These are phyloP conservation scores for Sandelia bainsii DNA, from an alignment of 2,797 vertebrate genomes.

Conservation along the genomic window DNA sequence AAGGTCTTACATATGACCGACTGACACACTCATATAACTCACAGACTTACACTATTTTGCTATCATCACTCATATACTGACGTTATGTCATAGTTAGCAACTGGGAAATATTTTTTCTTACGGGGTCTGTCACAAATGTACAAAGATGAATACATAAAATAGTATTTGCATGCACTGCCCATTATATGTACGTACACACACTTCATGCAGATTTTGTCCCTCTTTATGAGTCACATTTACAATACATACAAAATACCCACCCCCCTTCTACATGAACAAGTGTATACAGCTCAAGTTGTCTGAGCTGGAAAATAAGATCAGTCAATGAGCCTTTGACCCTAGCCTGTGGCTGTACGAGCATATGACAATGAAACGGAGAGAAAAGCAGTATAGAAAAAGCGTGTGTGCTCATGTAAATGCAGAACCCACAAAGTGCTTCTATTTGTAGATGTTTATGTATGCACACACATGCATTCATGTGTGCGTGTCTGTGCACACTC, in stretches of 20 bases:
- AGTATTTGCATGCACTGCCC: neutral
- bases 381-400: conserved; percentile 36
- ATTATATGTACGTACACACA: neutral
- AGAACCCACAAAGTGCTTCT: conserved; percentile 45
- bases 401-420: conserved; percentile 46
- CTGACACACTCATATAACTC: conserved; percentile 34
- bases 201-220: conserved; percentile 41
- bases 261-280: conserved; percentile 73
- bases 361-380: conserved; percentile 70
- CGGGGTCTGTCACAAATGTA: conserved; percentile 10
- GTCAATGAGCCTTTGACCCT: conserved; percentile 82
- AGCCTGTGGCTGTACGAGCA: conserved; percentile 70
- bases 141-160: neutral
- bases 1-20: conserved; percentile 59
- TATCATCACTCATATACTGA: conserved; percentile 3
- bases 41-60: conserved; percentile 18
- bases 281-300: conserved; percentile 77
- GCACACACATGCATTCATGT: conserved; percentile 57
- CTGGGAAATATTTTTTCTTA: conserved; percentile 21
- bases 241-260: conserved; percentile 63
- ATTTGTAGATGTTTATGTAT: conserved; percentile 65
- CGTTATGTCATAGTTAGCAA: conserved; percentile 12
- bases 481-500: conserved; percentile 47
- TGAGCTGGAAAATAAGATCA: conserved; percentile 84
- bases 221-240: conserved; percentile 49